These are phyloP conservation scores for Nesogale talazaci DNA, from an alignment of 2,113 vertebrate species.

Conservation along the genomic window DNA sequence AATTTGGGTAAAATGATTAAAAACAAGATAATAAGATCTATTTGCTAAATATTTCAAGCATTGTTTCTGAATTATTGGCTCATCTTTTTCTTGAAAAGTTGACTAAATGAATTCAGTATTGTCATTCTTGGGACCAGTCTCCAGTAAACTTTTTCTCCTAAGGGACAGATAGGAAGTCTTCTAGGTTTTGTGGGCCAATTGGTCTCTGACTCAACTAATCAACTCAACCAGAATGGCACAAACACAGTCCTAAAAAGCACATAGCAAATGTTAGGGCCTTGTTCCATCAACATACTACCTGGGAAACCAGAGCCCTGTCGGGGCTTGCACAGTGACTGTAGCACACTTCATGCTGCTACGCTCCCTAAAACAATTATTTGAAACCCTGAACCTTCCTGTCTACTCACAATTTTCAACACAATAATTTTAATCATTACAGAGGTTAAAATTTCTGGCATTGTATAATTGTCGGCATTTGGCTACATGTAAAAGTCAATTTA, in stretches of 20 bases:
- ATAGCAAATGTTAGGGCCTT: neutral
- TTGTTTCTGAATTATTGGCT: conserved; percentile 39
- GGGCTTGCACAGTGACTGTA: neutral
- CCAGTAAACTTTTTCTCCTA: conserved; percentile 5
- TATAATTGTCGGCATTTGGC: neutral
- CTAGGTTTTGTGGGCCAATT: conserved; percentile 21
- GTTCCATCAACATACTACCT: neutral
- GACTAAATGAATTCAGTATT: neutral
- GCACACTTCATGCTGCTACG: neutral
- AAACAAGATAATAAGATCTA: conserved; percentile 55
- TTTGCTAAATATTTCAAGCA: conserved; percentile 49
- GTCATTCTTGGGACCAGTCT: neutral
- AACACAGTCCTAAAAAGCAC: neutral
- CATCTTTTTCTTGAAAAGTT: conserved; percentile 46
- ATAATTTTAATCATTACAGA: neutral
- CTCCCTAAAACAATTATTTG: conserved; percentile 21
- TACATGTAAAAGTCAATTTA: neutral
- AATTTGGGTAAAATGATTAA: conserved; percentile 55
- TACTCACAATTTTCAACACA: conserved; percentile 20
- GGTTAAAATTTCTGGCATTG: neutral
- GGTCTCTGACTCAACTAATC: neutral
- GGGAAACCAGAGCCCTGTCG: neutral
- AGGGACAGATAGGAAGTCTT: conserved; percentile 2
- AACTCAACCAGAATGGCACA: neutral
- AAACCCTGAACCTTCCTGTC: neutral